Percentiles rank a stretch among this genome's conserved stretches.
Conservation (phyloP, 2,113 vertebrate genomes). For the Irena cyanogastra region DNA sequence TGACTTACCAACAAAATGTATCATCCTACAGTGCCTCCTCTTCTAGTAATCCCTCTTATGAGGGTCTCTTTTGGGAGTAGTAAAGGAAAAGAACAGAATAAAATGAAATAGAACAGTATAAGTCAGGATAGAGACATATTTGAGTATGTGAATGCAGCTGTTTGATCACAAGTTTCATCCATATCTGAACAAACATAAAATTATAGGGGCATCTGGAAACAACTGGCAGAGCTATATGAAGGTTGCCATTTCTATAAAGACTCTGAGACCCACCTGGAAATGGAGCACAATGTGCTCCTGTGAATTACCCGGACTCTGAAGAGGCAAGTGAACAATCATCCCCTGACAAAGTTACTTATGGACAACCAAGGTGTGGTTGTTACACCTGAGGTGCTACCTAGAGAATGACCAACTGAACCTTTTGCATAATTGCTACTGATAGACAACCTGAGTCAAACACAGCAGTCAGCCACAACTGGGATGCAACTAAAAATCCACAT, state of each 20-base stretch:
- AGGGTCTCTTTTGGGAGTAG: neutral
- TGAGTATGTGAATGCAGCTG: neutral
- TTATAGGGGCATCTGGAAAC: neutral
- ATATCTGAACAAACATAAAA: neutral
- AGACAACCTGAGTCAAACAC: neutral
- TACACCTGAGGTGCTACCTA: neutral
- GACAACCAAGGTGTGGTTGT: neutral
- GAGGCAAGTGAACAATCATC: neutral
- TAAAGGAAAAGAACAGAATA: neutral
- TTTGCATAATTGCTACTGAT: neutral
- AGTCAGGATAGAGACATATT: neutral
- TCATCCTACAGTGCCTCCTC: neutral
- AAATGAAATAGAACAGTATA: rapidly evolving
- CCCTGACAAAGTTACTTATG: neutral
- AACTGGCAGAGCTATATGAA: neutral
- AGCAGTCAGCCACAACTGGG: neutral
- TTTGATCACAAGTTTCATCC: neutral
- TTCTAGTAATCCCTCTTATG: neutral
- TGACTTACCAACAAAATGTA: neutral
- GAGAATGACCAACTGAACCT: neutral
- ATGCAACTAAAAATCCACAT: neutral
- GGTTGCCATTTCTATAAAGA: neutral
- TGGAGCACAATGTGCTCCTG: neutral
- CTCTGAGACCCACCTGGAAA: neutral
- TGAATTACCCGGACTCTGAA: neutral